Percentiles rank a stretch among this genome's conserved stretches.
Evolutionary conservation across 2,888 invertebrate genomes (phyloP).

Genomic region (Apodemia duryi): DNA sequence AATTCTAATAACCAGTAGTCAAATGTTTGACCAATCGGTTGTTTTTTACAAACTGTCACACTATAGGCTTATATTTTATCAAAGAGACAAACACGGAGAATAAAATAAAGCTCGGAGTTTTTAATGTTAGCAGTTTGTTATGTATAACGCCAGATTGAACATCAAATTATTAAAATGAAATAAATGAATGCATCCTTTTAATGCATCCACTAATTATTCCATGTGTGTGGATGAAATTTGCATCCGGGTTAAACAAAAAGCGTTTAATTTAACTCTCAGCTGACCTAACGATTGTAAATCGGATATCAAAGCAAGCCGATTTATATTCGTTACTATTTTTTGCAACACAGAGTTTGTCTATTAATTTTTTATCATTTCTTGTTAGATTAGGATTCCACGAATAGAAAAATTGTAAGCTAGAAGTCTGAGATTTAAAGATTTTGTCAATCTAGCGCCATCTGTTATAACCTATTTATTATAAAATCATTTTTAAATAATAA

Average conservation of each 20-base stretch:
- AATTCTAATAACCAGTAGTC: no score
- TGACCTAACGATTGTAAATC: neutral
- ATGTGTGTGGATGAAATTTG: neutral
- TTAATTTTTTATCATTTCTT: slow-evolving; percentile 9
- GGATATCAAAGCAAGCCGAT: neutral
- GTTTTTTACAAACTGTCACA: no score
- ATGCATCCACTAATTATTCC: neutral
- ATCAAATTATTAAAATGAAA: neutral
- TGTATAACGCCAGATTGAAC: no score
- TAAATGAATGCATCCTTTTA: neutral
- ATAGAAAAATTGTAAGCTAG: neutral
- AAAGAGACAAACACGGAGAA: no score
- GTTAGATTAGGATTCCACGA: neutral
- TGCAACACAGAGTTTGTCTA: slow-evolving; percentile 1
- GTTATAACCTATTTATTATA: no score
- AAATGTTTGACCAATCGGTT: no score
- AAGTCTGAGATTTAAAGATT: neutral
- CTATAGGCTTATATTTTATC: no score
- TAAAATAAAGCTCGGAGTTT: no score
- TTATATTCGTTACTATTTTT: slow-evolving; percentile 5
- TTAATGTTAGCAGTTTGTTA: no score
- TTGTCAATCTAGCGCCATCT: no score
- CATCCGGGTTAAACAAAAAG: neutral
- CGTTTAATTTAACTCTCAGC: neutral
- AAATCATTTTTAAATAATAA: no score